A percentile compares a stretch with the other conserved stretches of the same genome.
These are phyloP conservation scores for Philopotamus ludificatus DNA, from an alignment of 1,140 invertebrate genomes.

Conservation along the genomic window DNA sequence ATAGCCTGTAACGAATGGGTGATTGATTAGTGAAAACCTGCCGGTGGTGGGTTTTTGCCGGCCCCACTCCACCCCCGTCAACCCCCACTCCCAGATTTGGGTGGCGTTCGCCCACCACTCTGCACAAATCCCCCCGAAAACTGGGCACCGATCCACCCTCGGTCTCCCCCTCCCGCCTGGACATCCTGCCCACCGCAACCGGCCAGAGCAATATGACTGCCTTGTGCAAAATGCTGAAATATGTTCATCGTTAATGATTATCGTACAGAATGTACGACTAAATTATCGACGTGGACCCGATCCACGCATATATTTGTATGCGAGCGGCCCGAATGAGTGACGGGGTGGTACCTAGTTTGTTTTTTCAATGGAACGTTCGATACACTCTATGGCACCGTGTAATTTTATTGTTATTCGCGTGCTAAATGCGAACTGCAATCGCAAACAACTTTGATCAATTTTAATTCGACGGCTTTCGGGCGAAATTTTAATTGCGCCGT, in stretches of 20 bases:
- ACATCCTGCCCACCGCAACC: background rate
- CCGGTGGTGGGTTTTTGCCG: slow-evolving; percentile 21
- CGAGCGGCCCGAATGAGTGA: too few species aligned
- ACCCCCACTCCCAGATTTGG: background rate
- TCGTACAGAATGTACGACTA: slow-evolving; percentile 19
- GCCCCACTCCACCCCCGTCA: background rate
- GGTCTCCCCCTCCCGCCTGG: background rate
- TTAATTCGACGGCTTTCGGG: background rate
- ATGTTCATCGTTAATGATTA: slow-evolving; percentile 40
- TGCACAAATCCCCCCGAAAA: background rate
- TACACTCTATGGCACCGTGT: too few species aligned
- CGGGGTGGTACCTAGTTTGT: too few species aligned
- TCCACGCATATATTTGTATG: background rate
- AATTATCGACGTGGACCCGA: background rate
- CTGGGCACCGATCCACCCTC: background rate
- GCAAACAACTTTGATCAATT: too few species aligned
- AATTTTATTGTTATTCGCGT: too few species aligned
- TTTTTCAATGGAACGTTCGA: too few species aligned
- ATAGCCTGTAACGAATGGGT: slow-evolving; percentile 19
- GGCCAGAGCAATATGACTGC: slow-evolving; percentile 36
- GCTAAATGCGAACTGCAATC: too few species aligned
- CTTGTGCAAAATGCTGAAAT: slow-evolving; percentile 41
- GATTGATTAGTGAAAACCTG: slow-evolving; percentile 42
- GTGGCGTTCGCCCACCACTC: too few species aligned
- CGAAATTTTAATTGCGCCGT: too few species aligned